Base-by-base conservation (phyloP, 2,888 invertebrate species). In the Tenthredo distinguenda region DNA sequence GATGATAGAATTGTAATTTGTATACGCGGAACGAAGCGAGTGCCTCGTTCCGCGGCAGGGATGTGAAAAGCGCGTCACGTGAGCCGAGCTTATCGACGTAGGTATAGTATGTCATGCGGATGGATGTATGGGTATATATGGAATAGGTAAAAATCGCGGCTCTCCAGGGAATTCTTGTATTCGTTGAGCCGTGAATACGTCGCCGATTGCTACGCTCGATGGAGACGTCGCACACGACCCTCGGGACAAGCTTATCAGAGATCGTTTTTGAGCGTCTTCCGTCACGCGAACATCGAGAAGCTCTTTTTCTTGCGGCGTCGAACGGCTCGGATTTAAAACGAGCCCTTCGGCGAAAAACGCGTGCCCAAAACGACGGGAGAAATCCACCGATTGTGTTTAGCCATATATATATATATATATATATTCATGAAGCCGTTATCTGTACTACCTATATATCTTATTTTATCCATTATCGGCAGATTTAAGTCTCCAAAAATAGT, bases 191-290 rank as follows among this genome's bases (percentile, higher is more conserved):
- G 81, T 65, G 81, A 81, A 81, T 68, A 68, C 50, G 55, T 82
- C 55, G 43, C 43, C 47, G 31, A 82, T 68, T 43, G 65, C 68
- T 34, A 47, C 65, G 83, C 83, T 47, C 83, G 83, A 83, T 47
- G 68, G 47, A 83, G 83, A 83, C 83, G 71, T 81, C 83, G 68
- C 68, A 68, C 68, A 47, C 47, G 68, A 83, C 68, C 83, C 83
- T 68, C 10, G 83, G 83, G 83, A 83, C 71, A 50, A 71, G 83
- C 83, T 83, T 83, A 83, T 68, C 83, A 47, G 68, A 71, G 81
- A 81, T 81, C 81, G 40, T 81, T 81, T 81, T 81, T 21, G 58
- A 58, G 37, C 62, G 40, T 62, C 58, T 81, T 62, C 62, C 81
- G 40, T 81, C 81, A 81, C 81, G 81, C 81, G 62, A 81, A 21